These are phyloP conservation scores for Griposia aprilina DNA, from an alignment of 2,888 invertebrate genomes.

Conservation along the genomic window DNA sequence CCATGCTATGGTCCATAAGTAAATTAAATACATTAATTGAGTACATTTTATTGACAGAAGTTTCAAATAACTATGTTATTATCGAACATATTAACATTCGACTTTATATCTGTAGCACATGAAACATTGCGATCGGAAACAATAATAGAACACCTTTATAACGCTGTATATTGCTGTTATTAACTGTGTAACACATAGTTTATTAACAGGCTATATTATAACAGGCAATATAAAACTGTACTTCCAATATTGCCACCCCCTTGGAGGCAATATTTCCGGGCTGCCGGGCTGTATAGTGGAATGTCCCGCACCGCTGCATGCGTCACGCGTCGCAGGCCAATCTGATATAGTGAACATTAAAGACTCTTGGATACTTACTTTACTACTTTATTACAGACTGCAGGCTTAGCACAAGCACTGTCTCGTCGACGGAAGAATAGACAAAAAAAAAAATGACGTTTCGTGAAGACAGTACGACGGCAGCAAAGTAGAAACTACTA, in stretches of 20 bases:
- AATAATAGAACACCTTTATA: not conserved
- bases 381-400: not conserved
- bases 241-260: not conserved
- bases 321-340: slow-evolving; percentile 26
- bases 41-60: not conserved
- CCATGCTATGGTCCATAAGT: too few species aligned
- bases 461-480: too few species aligned
- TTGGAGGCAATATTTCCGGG: slow-evolving; percentile 31
- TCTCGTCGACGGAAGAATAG: too few species aligned
- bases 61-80: not conserved
- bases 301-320: slow-evolving; percentile 29
- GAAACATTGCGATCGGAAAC: slow-evolving; percentile 2
- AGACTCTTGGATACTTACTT: not conserved
- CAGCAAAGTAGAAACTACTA: too few species aligned
- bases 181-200: slow-evolving; percentile 15
- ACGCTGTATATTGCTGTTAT: slow-evolving; percentile 4
- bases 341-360: slow-evolving; percentile 25
- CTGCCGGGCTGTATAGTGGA: slow-evolving; percentile 4
- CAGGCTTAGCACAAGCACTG: too few species aligned
- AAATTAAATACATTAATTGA: too few species aligned
- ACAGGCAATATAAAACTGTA: slow-evolving; percentile 27
- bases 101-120: not conserved
- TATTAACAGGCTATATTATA: slow-evolving; percentile 23
- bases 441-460: too few species aligned
- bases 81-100: not conserved